A percentile compares a stretch with the other conserved stretches of the same genome.
Evolutionary conservation across 2,888 invertebrate genomes (phyloP).

Genomic region (Acanthosoma haemorrhoidale): DNA sequence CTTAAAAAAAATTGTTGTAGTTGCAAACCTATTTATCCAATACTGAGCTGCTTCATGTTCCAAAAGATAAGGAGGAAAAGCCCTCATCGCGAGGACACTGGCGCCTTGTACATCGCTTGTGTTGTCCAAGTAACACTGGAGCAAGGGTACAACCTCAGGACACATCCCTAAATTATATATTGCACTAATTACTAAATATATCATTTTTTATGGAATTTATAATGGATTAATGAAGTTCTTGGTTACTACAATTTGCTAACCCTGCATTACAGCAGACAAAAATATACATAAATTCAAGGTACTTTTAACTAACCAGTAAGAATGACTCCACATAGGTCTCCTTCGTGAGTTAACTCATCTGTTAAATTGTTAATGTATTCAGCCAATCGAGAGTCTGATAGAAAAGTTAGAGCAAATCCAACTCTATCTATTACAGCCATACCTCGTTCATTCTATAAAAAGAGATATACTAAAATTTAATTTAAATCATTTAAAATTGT

Average conservation of each 20-base stretch:
- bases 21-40: constrained; percentile 59
- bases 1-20: neutral
- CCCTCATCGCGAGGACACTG: constrained; percentile 70
- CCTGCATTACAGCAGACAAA: neutral
- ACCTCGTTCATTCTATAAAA: constrained; percentile 68
- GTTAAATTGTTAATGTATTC: constrained; percentile 71
- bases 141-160: constrained; percentile 66
- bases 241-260: too few relatives aligned
- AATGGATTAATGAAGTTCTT: too few relatives aligned
- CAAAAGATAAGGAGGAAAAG: constrained; percentile 65
- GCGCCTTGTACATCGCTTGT: constrained; percentile 90
- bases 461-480: constrained; percentile 29
- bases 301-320: constrained; percentile 58
- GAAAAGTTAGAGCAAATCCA: constrained; percentile 83
- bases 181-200: too few relatives aligned
- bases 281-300: neutral
- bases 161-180: constrained; percentile 51
- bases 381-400: constrained; percentile 71
- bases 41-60: constrained; percentile 55
- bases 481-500: neutral
- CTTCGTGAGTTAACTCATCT: constrained; percentile 64
- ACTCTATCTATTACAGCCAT: constrained; percentile 82
- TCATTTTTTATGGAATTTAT: too few relatives aligned
- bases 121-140: constrained; percentile 80
- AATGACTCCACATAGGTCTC: constrained; percentile 77